Percentiles rank a stretch among this genome's conserved stretches.
These are phyloP conservation scores for Aporophyla nigra DNA, from an alignment of 2,888 invertebrate species.

Conservation along the genomic window DNA sequence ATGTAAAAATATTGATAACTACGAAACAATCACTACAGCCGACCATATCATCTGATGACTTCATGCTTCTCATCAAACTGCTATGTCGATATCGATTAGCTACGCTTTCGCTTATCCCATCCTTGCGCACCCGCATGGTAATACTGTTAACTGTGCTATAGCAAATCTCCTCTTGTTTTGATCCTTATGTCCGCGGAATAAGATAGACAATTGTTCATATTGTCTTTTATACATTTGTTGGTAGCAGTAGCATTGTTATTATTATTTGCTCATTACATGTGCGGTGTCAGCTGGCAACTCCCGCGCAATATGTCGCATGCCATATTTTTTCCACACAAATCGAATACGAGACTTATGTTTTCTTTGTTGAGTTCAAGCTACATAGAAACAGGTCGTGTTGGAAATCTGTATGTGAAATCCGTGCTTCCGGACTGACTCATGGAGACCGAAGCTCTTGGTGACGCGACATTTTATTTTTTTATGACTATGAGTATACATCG, in stretches of 20 bases:
- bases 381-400: slow-evolving; percentile 56
- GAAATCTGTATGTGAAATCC: slow-evolving; percentile 48
- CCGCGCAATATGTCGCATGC: slow-evolving; percentile 68
- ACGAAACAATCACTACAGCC: not conserved
- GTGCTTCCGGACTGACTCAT: slow-evolving; percentile 58
- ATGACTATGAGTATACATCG: not conserved
- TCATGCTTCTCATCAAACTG: slow-evolving; percentile 8
- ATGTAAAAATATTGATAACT: not conserved
- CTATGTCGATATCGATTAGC: slow-evolving; percentile 71
- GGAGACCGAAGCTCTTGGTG: slow-evolving; percentile 2
- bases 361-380: slow-evolving; percentile 62
- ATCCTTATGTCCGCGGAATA: slow-evolving; percentile 70
- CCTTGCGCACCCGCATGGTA: slow-evolving; percentile 81
- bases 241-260: slow-evolving; percentile 71
- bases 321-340: slow-evolving; percentile 56
- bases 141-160: slow-evolving; percentile 75
- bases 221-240: slow-evolving; percentile 37
- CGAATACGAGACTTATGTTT: slow-evolving; percentile 45
- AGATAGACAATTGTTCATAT: slow-evolving; percentile 61
- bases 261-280: slow-evolving; percentile 75
- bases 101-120: slow-evolving; percentile 59
- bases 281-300: slow-evolving; percentile 80
- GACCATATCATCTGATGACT: not conserved
- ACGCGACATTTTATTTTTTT: not conserved
- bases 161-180: slow-evolving; percentile 65